Percentiles rank a stretch among this genome's conserved stretches.
These are phyloP conservation scores for Caerostris darwini DNA, from an alignment of 1,140 invertebrate species.

Conservation along the genomic window DNA sequence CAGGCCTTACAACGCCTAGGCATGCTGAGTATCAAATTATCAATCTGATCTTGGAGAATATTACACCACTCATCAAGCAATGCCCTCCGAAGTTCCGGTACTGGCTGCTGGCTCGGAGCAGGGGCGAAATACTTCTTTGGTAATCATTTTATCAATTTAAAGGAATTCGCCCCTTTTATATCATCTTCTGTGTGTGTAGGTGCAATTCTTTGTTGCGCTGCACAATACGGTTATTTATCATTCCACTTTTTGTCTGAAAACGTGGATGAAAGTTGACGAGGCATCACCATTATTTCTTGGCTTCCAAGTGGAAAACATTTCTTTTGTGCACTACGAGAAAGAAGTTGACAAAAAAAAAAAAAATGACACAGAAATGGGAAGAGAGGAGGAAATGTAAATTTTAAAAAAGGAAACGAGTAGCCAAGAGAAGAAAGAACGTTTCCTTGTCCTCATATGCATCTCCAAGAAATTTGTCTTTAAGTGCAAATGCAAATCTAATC, in stretches of 20 bases:
- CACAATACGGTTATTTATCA: constrained; percentile 29
- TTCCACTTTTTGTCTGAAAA: neutral
- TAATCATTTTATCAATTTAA: constrained; percentile 41
- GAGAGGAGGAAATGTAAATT: neutral
- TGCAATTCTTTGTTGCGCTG: neutral
- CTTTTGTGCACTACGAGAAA: neutral
- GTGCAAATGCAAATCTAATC: too few relatives aligned
- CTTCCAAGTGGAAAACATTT: constrained; percentile 52
- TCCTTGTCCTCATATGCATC: too few relatives aligned
- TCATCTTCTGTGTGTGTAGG: neutral
- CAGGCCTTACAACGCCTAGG: too few relatives aligned
- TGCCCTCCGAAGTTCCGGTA: neutral
- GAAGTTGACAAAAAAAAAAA: neutral
- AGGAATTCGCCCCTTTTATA: neutral
- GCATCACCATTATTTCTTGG: constrained; percentile 36
- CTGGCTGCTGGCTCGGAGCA: neutral
- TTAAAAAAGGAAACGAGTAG: neutral
- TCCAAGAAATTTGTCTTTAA: too few relatives aligned
- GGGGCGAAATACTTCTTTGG: neutral
- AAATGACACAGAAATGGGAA: neutral
- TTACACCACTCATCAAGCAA: neutral
- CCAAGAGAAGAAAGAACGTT: neutral
- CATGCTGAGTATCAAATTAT: too few relatives aligned
- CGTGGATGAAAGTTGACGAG: constrained; percentile 22
- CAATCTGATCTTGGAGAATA: neutral